Percentiles rank a stretch among this genome's conserved stretches.
Conservation (phyloP, 30 jellyfish, hydroid and myxozoan species). For the Hydractinia symbiolongicarpus region DNA sequence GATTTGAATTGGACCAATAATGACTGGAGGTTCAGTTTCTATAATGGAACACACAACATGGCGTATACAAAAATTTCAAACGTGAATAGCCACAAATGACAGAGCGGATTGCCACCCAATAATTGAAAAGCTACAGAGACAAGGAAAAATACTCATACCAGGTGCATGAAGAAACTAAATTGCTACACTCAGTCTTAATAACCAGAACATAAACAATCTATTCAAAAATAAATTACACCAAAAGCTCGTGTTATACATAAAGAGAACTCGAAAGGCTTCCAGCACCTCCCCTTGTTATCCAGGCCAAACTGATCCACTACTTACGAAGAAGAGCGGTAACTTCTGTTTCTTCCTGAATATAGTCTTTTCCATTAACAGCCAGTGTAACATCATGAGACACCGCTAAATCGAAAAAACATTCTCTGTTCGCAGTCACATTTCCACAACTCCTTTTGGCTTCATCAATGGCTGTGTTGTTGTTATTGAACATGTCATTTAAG, state of each 20-base stretch:
- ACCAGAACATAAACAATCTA: too few relatives aligned
- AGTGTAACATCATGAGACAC: constrained; percentile 34
- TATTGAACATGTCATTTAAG: constrained; percentile 32
- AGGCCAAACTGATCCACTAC: not conserved
- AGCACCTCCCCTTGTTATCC: too few relatives aligned
- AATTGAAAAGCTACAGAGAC: too few relatives aligned
- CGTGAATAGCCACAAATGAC: not conserved
- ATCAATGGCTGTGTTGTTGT: constrained; percentile 25
- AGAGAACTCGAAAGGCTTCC: too few relatives aligned
- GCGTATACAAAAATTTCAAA: not conserved
- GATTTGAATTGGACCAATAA: constrained; percentile 21
- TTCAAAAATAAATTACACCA: too few relatives aligned
- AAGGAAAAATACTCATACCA: too few relatives aligned
- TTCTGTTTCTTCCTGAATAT: constrained; percentile 14
- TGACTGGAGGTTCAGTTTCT: not conserved
- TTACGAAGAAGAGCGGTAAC: constrained; percentile 35
- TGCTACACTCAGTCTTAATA: too few relatives aligned
- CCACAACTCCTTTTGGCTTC: constrained; percentile 47
- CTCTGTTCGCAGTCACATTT: constrained; percentile 2
- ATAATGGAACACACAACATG: not conserved
- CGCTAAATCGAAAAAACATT: constrained; percentile 50
- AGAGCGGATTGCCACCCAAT: too few relatives aligned
- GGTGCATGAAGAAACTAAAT: too few relatives aligned
- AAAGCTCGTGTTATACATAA: too few relatives aligned
- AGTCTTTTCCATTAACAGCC: constrained; percentile 29